A percentile compares a stretch with the other conserved stretches of the same genome.
Evolutionary conservation across 2,113 vertebrate genomes (phyloP).

Genomic region (Rhea americana): DNA sequence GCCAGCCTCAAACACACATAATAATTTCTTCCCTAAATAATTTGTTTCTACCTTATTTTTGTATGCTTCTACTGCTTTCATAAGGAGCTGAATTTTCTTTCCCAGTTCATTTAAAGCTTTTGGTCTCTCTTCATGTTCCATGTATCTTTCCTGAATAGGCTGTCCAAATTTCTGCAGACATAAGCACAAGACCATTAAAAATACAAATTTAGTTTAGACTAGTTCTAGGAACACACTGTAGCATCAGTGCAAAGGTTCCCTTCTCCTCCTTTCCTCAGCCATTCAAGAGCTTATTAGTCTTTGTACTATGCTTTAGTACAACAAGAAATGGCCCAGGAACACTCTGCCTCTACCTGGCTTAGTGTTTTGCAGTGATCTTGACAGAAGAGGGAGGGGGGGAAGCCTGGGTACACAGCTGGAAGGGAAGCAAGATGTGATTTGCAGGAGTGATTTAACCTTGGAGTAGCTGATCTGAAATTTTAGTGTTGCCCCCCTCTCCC

Average conservation of each 20-base stretch:
- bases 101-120: slow-evolving; percentile 92
- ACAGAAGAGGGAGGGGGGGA: too few species aligned
- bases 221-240: neutral
- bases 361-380: neutral
- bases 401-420: neutral
- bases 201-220: fast-evolving
- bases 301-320: neutral
- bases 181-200: neutral
- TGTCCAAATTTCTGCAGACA: slow-evolving; percentile 85
- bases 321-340: fast-evolving
- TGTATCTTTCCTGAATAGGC: slow-evolving; percentile 88
- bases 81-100: slow-evolving; percentile 90
- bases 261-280: neutral
- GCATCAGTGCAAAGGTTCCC: neutral
- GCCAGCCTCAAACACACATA: neutral
- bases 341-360: neutral
- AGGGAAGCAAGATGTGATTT: neutral
- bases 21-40: neutral
- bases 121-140: slow-evolving; percentile 91
- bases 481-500: neutral
- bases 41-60: slow-evolving; percentile 86
- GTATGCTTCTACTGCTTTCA: slow-evolving; percentile 90
- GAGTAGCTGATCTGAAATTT: neutral
- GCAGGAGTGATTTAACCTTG: neutral
- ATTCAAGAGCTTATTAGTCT: neutral